phyloP scores from a whole-genome alignment of 2,797 vertebrate species.

The Sebastes aleutianus region DNA sequence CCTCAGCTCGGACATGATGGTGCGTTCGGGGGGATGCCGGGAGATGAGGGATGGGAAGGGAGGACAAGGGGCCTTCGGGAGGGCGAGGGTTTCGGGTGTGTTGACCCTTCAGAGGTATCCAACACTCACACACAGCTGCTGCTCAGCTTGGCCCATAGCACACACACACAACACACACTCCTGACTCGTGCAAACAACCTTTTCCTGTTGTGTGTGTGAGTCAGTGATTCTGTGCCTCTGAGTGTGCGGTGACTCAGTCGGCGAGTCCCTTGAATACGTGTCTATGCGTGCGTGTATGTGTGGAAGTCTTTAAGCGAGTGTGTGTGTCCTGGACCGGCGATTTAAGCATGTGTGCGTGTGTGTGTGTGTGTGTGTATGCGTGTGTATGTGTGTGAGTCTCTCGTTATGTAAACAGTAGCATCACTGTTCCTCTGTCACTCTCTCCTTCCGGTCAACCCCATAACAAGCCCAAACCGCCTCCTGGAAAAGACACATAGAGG shows the following conservation, averaged over 20 bases:
- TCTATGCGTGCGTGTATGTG: constrained; percentile 31
- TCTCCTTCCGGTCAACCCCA: constrained; percentile 74
- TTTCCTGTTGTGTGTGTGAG: constrained; percentile 50
- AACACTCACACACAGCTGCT: constrained; percentile 59
- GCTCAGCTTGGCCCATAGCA: constrained; percentile 70
- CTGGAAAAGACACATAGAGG: constrained; percentile 61
- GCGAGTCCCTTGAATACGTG: constrained; percentile 57
- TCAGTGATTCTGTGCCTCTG: constrained; percentile 63
- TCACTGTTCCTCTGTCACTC: constrained; percentile 78
- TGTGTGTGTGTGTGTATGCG: constrained; percentile 11
- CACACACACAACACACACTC: constrained; percentile 32
- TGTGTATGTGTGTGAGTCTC: constrained; percentile 38
- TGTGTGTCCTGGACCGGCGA: background rate
- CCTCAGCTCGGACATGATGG: constrained; percentile 51
- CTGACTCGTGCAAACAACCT: constrained; percentile 53
- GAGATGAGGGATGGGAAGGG: constrained; percentile 8
- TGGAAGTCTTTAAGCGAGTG: constrained; percentile 26
- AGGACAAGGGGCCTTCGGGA: constrained; percentile 1
- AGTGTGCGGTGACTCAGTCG: constrained; percentile 71
- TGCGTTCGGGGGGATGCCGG: constrained; percentile 17
- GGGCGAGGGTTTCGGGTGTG: constrained; percentile 20
- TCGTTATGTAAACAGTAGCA: constrained; percentile 79
- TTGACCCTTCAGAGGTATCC: constrained; percentile 64
- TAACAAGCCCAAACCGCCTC: constrained; percentile 69
- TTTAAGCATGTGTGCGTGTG: background rate